phyloP scores from a whole-genome alignment of 2,888 invertebrate species.

The Patella ulyssiponensis region DNA sequence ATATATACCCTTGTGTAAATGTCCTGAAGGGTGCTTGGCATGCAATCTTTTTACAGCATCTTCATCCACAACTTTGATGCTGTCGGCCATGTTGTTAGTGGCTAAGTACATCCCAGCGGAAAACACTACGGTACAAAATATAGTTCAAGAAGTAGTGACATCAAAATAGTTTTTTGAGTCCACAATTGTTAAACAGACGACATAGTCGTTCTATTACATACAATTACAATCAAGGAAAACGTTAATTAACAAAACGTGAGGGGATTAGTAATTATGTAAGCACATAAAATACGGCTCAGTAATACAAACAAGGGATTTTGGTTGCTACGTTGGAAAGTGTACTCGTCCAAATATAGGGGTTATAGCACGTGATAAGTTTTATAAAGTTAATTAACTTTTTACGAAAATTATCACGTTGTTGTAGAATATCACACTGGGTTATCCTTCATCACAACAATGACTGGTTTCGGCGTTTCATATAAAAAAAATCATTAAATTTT shows the following conservation, averaged over 20 bases:
- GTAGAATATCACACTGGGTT: background rate
- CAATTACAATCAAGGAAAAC: too few relatives aligned
- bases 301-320: background rate
- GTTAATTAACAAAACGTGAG: too few relatives aligned
- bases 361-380: background rate
- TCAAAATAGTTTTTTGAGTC: too few relatives aligned
- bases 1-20: conserved; percentile 62
- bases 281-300: background rate
- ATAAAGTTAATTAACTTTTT: background rate
- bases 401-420: background rate
- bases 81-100: conserved; percentile 61
- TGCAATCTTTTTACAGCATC: conserved; percentile 62
- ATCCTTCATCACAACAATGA: too few relatives aligned
- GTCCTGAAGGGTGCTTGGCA: conserved; percentile 59
- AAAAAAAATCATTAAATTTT: too few relatives aligned
- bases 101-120: conserved; percentile 36
- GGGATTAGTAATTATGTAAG: too few relatives aligned
- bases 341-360: conserved; percentile 14
- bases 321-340: conserved; percentile 12
- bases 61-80: conserved; percentile 62
- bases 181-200: too few relatives aligned
- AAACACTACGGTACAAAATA: conserved; percentile 29
- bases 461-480: too few relatives aligned
- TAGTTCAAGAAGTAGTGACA: conserved; percentile 16
- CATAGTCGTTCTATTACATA: too few relatives aligned